Base-by-base conservation (phyloP, 2,113 vertebrate genomes). In the Corythornis madagascariensis region DNA sequence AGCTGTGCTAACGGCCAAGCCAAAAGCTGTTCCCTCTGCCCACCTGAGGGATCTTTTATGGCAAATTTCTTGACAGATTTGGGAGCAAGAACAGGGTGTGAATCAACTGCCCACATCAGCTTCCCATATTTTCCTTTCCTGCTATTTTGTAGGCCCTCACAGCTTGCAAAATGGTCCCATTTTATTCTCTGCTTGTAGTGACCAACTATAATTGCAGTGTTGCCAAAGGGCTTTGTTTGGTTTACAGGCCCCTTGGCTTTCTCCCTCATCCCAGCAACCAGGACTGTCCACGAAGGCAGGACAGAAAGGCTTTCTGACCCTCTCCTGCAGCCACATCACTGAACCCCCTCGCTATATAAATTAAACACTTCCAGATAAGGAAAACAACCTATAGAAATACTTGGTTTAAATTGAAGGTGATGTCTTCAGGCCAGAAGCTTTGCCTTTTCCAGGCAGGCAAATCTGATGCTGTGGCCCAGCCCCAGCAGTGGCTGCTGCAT, bases 311-410 rank as follows among this genome's bases (percentile, higher is more conserved):
- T 70, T 80, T 66, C 35, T 31, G 57, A 70, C 47, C 26, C 22
- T 65, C 10, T 69, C 43, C 50, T 87, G 14, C 24, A 33, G 35
- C 22, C 53, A 35, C 24, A 56, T 38, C 42, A 16, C 19, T 33
- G 33, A 80, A 75, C 11, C 8, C 79, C 13, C 25, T 43, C 21
- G 43, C 16, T 73, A n/a, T 20, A 57, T 57, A 42, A 59, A 69
- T 65, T 11, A 64, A 63, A 76, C 50, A 52, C n/a, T 21, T 56
- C 55, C 56, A 77, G 86, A 28, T 63, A 89, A 67, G 48, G 63
- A 88, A 83, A 78, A 64, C 31, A 78, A 75, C 45, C 43, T 80
- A 80, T 87, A 89, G n/a, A 83, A 88, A 83, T 70, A 83, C 8
- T 65, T 87, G 24, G 10, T 29, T 84, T 61, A 48, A 67, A 53